Evolutionary conservation across 1,140 invertebrate species (phyloP).

Genomic region (Philaenus spumarius): DNA sequence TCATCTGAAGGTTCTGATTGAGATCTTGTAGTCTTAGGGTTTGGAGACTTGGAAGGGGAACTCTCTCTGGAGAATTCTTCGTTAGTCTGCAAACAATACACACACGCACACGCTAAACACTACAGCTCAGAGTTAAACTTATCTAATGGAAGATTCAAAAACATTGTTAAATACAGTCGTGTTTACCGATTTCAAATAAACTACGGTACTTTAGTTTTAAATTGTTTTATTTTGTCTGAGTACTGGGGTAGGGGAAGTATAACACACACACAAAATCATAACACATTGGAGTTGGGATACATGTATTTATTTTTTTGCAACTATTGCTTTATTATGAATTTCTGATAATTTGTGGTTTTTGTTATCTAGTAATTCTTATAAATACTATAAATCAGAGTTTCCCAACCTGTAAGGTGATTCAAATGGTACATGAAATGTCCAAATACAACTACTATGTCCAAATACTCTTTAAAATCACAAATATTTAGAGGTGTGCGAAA

Average conservation of each 20-base stretch:
- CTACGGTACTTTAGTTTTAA: no score
- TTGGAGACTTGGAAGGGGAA: constrained; percentile 17
- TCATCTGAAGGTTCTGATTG: background rate
- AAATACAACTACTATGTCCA: no score
- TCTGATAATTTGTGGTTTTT: no score
- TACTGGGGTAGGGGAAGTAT: background rate
- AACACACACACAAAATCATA: background rate
- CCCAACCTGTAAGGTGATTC: no score
- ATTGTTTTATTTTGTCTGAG: no score
- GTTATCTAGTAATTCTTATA: no score
- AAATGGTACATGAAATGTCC: no score
- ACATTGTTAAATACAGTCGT: background rate
- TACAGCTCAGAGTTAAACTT: background rate
- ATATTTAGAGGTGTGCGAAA: no score
- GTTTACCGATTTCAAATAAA: background rate
- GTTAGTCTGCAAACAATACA: constrained; percentile 15
- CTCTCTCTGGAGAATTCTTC: constrained; percentile 15
- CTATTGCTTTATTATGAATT: no score
- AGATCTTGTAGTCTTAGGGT: background rate
- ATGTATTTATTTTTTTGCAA: no score
- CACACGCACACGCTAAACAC: background rate
- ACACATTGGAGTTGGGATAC: background rate
- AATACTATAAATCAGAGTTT: no score
- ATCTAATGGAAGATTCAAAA: background rate
- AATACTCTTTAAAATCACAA: no score